Evolutionary conservation across 2,113 vertebrate genomes (phyloP).

Genomic region (Rafetus swinhoei): DNA sequence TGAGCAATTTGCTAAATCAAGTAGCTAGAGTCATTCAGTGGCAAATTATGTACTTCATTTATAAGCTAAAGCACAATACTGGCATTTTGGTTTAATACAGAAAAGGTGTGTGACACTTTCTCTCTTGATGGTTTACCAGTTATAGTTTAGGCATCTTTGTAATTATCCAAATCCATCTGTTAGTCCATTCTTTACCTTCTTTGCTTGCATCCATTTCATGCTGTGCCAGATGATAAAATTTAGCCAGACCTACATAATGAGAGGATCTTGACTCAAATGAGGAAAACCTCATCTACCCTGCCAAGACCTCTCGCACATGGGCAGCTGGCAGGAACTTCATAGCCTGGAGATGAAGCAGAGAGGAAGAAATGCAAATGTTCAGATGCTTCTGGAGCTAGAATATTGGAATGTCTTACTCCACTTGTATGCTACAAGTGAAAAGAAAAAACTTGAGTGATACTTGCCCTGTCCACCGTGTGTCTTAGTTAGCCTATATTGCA

Average conservation of each 20-base stretch:
- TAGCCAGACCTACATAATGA: background rate
- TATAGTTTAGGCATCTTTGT: fast-evolving
- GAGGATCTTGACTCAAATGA: background rate
- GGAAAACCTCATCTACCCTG: background rate
- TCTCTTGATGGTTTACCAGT: background rate
- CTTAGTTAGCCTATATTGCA: background rate
- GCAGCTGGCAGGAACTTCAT: background rate
- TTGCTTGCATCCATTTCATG: background rate
- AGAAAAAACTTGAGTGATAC: background rate
- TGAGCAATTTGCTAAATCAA: background rate
- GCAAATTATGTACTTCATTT: background rate
- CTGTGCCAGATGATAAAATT: background rate
- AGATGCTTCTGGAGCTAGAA: background rate
- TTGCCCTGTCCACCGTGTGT: background rate
- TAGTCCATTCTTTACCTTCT: background rate
- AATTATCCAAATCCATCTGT: background rate
- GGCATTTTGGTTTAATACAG: background rate
- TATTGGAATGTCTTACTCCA: background rate
- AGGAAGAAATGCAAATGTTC: background rate
- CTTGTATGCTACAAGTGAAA: background rate
- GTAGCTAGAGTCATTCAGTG: background rate
- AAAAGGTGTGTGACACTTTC: background rate
- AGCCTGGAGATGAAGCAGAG: background rate
- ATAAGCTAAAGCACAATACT: background rate
- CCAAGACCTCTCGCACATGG: background rate